Base-by-base conservation (phyloP, 2,113 vertebrate species). In the Cyprinodon brontotheroides region DNA sequence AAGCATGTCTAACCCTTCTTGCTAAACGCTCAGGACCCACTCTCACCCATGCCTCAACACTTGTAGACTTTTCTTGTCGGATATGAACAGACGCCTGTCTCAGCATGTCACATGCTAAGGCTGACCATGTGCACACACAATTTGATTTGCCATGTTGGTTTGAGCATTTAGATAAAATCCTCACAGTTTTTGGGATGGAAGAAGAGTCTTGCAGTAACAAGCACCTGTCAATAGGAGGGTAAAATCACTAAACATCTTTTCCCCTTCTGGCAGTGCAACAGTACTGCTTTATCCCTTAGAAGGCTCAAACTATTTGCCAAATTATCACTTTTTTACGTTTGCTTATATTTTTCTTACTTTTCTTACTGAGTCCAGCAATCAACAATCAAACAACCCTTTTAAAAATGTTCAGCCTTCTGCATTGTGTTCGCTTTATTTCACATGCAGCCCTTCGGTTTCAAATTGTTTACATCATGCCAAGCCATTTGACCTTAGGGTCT, bases 401-500 rank as follows among this genome's bases (percentile, higher is more conserved):
- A 20, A 57, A 15, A 57, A n/a, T 4, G 1, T 53, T 53, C 37
- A 39, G 7, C 36, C 45, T 50, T 1, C 50, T 53, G 43, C 48
- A n/a, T 37, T 4, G 50, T 36, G 39, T 7, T 12, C 11, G 4
- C 37, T 13, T 74, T n/a, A 40, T 12, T 40, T 47, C 17, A 22
- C 4, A 41, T 10, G 11, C 48, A 11, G 37, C 4, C 29, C 38
- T 20, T 57, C 8, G 43, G 68, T 53, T 13, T 43, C n/a, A 76
- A 47, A 57, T 14, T 61, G 61, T 64, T 65, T 70, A n/a, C 53
- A 43, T 53, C 66, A 37, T 13, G 5, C 40, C 11, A 20, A 61
- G 20, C 43, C 37, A 69, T 57, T 68, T 68, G 6, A 1, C 10
- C 43, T 66, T 65, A 38, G 66, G 66, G 62, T 74, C 39, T 22